Percentiles rank a stretch among this genome's conserved stretches.
Conservation (phyloP, 2,113 vertebrate species). For the Lepus americanus region DNA sequence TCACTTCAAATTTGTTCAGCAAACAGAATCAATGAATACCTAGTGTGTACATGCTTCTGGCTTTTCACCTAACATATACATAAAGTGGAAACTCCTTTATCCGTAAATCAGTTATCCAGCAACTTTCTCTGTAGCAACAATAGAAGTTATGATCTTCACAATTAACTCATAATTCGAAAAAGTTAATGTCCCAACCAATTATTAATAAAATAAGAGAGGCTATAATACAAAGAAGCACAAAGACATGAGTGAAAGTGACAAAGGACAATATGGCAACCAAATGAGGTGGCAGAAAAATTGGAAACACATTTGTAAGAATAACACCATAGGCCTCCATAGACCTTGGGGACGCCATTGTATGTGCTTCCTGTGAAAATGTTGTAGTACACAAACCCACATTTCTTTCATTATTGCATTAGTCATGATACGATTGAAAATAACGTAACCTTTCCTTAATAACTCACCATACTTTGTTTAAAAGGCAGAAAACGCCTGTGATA, state of each 20-base stretch:
- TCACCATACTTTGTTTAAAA: conserved; percentile 21
- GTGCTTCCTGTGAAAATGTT: background rate
- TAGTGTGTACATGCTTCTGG: background rate
- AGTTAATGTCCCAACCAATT: background rate
- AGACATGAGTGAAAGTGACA: background rate
- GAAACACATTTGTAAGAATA: background rate
- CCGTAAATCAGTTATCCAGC: background rate
- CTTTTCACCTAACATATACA: background rate
- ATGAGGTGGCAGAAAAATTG: background rate
- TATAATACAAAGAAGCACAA: background rate
- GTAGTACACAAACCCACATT: background rate
- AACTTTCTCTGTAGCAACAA: background rate
- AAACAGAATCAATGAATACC: background rate
- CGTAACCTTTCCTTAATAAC: conserved; percentile 5
- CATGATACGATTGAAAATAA: background rate
- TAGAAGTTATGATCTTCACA: background rate
- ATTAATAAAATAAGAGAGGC: background rate
- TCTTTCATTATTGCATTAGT: conserved; percentile 5
- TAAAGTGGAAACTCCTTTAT: background rate
- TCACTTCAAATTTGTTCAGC: background rate
- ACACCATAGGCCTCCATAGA: background rate
- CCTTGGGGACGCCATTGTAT: background rate
- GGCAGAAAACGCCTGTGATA: background rate
- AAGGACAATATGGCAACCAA: background rate
- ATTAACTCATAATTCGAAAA: background rate